Base-by-base conservation (phyloP, 2,888 invertebrate species). In the Eutolmus rufibarbis region DNA sequence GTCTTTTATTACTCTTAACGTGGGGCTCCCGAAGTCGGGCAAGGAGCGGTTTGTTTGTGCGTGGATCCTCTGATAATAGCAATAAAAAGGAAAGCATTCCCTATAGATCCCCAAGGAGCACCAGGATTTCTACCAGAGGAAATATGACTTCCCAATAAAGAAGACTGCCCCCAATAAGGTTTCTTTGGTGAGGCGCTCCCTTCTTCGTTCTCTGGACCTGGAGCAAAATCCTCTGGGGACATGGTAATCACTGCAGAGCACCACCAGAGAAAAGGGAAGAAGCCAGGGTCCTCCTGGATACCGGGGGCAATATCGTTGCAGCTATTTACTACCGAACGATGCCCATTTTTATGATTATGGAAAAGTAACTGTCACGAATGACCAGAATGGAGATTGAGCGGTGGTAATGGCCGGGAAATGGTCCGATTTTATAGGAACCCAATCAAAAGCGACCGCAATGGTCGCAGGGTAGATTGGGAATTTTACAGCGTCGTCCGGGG, bases 281-380 rank as follows among this genome's bases (percentile, higher is more conserved):
- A 16, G 9, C 34, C 34, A 37, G 4, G 34, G 5, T 66, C 28
- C 66, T n/a, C 23, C 28, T 34, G 12, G 77, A 23, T 77, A 40
- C 40, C 77, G 5, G 16, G n/a, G 31, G 40, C 37, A 34, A 77
- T 31, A 77, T 77, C 77, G 34, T 77, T 77, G 40, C 77, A 77
- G 40, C 40, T 31, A 34, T 31, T 77, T 77, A 31, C 34, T 77
- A 8, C 77, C 40, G 77, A 40, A 12, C 37, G 19, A 77, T 66
- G 66, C 77, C 77, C 37, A 77, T 77, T 77, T 77, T 31, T 77
- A 31, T 77, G 77, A 77, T 77, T 77, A 34, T 77, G 77, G 77
- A 77, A 34, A 77, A 77, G 77, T 66, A 66, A 66, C 28, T 28
- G 66, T 66, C 66, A 66, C 66, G 66, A 40, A 77, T 40, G 31